Base-by-base conservation (phyloP, 2,797 vertebrate species). In the Eleutherodactylus coqui region DNA sequence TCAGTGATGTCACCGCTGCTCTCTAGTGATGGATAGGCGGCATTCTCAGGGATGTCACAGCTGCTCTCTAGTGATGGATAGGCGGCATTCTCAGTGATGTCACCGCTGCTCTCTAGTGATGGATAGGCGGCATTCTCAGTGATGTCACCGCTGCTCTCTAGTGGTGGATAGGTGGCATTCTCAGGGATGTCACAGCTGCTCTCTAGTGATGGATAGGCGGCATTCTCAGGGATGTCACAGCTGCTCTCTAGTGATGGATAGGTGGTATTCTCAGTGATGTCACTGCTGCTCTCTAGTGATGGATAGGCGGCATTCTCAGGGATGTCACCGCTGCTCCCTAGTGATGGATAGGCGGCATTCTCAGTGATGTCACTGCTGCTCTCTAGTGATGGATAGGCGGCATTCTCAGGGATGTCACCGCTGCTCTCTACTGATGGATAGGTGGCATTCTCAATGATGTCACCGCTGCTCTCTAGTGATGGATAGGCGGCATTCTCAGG, bases 1-100 rank as follows among this genome's bases (percentile, higher is more conserved):
- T 70, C 67, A 41, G 67, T 70, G 67, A 70, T 70, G 73, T 75
- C 27, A 51, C 45, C 10, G 27, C 45, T 47, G 72, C 14, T 75
- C 41, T 47, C n/a, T 69, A 69, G 64, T 69, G 64, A 36, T 47
- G 64, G 64, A 69, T 62, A 29, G 27, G 58, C n/a, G 0, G 34
- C 8, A 24, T 69, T 69, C 34, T 69, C 34, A 75, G 45, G 19
- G 43, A 75, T 24, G 21, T 64, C 60, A 64, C 60, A 1, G 21
- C 24, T 29, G 45, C 5, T 75, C 14, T 75, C 27, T 49, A 11
- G 32, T 38, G 32, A n/a, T n/a, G n/a, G n/a, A n/a, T n/a, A n/a
- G n/a, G n/a, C n/a, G n/a, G n/a, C n/a, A n/a, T n/a, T 55, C 53
- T 58, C 53, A 27, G 67, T 38, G 67, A 70, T 70, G 64, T 36